These are phyloP conservation scores for Drosophila leonis DNA, from an alignment of 2,888 invertebrate species.

Conservation along the genomic window DNA sequence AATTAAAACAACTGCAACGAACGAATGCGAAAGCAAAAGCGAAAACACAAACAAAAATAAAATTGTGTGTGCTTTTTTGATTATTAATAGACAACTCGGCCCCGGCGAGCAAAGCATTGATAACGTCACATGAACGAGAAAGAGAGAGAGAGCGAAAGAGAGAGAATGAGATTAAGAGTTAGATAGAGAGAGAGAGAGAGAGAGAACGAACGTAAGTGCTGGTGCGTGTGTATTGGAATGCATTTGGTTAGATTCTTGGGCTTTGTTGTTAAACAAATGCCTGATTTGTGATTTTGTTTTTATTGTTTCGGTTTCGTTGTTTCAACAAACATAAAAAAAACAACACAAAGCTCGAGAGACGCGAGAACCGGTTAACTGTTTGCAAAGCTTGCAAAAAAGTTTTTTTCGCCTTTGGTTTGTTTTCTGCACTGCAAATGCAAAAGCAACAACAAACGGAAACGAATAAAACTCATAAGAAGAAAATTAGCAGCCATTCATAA, in stretches of 20 bases:
- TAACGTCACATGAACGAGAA: slow-evolving; percentile 33
- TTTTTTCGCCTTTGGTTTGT: slow-evolving; percentile 13
- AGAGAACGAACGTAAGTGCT: slow-evolving; percentile 24
- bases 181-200: not conserved
- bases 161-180: not conserved
- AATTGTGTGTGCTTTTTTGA: slow-evolving; percentile 25
- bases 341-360: slow-evolving; percentile 41
- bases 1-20: slow-evolving; percentile 46
- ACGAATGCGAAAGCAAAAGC: slow-evolving; percentile 15
- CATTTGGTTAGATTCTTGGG: slow-evolving; percentile 71
- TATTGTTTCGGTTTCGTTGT: slow-evolving; percentile 29
- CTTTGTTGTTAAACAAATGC: slow-evolving; percentile 61
- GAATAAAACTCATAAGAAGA: slow-evolving; percentile 34
- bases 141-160: not conserved
- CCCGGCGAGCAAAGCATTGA: slow-evolving; percentile 49
- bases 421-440: slow-evolving; percentile 49
- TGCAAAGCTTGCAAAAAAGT: slow-evolving; percentile 59
- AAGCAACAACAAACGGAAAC: slow-evolving; percentile 50
- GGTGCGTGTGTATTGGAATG: slow-evolving; percentile 51
- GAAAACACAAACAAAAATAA: slow-evolving; percentile 20
- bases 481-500: slow-evolving; percentile 52
- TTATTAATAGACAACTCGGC: slow-evolving; percentile 62
- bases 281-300: slow-evolving; percentile 37
- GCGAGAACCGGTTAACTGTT: slow-evolving; percentile 70
- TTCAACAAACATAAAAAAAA: slow-evolving; percentile 45